Base-by-base conservation (phyloP, 2,888 invertebrate species). In the Autographa gamma region DNA sequence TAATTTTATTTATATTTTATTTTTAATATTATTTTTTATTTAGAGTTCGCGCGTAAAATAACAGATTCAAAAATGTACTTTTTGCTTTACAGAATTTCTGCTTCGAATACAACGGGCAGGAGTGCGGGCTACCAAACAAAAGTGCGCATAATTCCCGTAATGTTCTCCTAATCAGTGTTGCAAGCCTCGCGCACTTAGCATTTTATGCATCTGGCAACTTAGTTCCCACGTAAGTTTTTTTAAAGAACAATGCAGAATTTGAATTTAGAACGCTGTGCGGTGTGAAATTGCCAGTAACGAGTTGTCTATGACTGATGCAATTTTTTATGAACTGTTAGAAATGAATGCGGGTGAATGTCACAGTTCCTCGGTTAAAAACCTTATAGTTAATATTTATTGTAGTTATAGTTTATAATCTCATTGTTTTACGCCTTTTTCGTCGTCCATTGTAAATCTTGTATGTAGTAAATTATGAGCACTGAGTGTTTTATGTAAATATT, bases 11-110 rank as follows among this genome's bases (percentile, higher is more conserved):
- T n/a, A n/a, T n/a, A n/a, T n/a, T n/a, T n/a, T n/a, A n/a, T n/a
- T n/a, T n/a, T n/a, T n/a, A n/a, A n/a, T n/a, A n/a, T n/a, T n/a
- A n/a, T n/a, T n/a, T n/a, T n/a, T n/a, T n/a, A n/a, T n/a, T n/a
- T n/a, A n/a, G n/a, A n/a, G n/a, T n/a, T 43, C 43, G 14, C 16
- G 14, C 43, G 43, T 43, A 43, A 14, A 43, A 16, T 5, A 16
- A 43, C 43, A 16, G 16, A 43, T 5, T 43, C 43, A 16, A 16
- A 43, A 38, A 43, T 16, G 3, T 43, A 43, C 14, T 43, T 16
- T 43, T 16, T 16, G 19, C 68, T 85, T 91, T 90, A 61, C 95
- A 95, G 95, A 94, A 90, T 84, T 95, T 93, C 86, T 95, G 95
- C 88, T 86, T 93, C 66, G 94, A 93, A 85, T 95, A 95, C 81